Conservation (phyloP, 2,113 vertebrate species). For the Thryonomys swinderianus region DNA sequence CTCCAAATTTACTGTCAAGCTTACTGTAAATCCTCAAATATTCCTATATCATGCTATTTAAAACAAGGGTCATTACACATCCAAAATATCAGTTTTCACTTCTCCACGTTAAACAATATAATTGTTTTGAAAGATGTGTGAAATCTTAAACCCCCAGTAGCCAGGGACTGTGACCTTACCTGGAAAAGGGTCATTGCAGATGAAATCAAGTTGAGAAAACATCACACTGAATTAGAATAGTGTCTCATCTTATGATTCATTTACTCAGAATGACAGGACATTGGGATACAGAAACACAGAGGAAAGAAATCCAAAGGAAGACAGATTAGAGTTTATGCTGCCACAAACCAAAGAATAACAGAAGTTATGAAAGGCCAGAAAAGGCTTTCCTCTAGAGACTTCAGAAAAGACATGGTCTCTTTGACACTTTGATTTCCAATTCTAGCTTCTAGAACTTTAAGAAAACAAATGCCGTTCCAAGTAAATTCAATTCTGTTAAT, state of each 20-base stretch:
- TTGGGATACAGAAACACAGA: too few relatives aligned
- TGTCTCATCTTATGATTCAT: background rate
- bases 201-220: background rate
- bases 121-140: background rate
- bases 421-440: background rate
- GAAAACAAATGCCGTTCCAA: background rate
- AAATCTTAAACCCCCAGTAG: fast-evolving
- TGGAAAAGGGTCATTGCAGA: too few relatives aligned
- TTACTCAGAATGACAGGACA: background rate
- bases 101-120: background rate
- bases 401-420: background rate
- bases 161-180: too few relatives aligned
- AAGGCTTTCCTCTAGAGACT: background rate
- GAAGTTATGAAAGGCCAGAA: background rate
- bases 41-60: background rate
- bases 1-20: background rate
- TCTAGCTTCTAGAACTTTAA: background rate
- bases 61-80: background rate
- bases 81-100: background rate
- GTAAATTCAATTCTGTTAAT: background rate
- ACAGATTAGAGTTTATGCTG: background rate
- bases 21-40: too few relatives aligned
- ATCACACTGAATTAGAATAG: background rate
- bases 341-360: too few relatives aligned
- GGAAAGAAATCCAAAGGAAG: background rate